Evolutionary conservation across 2,797 vertebrate genomes (phyloP).

Genomic region (Enteromius argenteus): DNA sequence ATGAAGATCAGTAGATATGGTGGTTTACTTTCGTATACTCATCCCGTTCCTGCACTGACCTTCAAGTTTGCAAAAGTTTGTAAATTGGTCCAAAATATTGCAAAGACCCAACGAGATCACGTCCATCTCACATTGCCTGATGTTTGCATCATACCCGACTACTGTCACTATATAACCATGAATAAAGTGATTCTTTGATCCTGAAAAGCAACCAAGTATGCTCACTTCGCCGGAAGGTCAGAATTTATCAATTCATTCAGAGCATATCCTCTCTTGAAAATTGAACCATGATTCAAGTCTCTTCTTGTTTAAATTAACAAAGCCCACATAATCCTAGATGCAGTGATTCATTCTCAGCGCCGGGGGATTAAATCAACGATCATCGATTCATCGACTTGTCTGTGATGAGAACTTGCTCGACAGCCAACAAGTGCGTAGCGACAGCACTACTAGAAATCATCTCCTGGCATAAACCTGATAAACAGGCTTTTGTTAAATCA

Average conservation of each 20-base stretch:
- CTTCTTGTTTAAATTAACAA: slow-evolving; percentile 18
- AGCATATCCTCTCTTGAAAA: neutral
- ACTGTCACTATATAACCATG: slow-evolving; percentile 12
- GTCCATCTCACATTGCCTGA: slow-evolving; percentile 10
- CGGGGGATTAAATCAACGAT: slow-evolving; percentile 29
- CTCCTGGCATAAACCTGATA: slow-evolving; percentile 21
- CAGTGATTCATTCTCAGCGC: neutral
- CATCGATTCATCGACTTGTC: slow-evolving; percentile 1
- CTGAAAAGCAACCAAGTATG: slow-evolving; percentile 2
- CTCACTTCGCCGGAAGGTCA: neutral
- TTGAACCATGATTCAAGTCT: neutral
- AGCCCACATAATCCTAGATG: neutral
- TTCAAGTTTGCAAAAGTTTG: neutral
- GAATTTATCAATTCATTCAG: neutral
- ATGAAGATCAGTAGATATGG: neutral
- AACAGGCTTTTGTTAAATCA: slow-evolving; percentile 28
- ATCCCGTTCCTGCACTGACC: neutral
- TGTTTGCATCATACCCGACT: slow-evolving; percentile 24
- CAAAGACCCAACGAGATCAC: neutral
- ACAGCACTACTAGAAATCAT: slow-evolving; percentile 27
- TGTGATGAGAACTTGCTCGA: slow-evolving; percentile 23
- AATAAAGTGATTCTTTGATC: slow-evolving; percentile 17
- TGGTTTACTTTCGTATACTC: neutral
- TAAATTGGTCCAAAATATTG: neutral
- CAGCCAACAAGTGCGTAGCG: neutral